phyloP scores from a whole-genome alignment of 1,140 invertebrate genomes.

The Triops cancriformis region DNA sequence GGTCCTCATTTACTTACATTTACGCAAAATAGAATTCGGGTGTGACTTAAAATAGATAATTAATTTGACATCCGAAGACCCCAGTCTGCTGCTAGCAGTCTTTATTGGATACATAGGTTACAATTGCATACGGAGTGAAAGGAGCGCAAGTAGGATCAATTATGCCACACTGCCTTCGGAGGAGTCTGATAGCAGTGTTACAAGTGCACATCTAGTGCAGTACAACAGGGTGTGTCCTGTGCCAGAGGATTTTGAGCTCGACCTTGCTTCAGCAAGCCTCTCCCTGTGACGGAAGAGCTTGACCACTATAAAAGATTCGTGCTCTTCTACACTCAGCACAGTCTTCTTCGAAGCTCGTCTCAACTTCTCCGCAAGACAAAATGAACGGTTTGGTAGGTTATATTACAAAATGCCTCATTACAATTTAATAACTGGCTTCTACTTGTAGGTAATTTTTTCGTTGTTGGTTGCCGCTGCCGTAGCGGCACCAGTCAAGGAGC shows the following conservation, averaged over 20 bases:
- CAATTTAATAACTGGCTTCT: neutral
- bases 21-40: no score
- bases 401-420: neutral
- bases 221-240: neutral
- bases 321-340: neutral
- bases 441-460: constrained; percentile 14
- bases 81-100: no score
- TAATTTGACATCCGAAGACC: no score
- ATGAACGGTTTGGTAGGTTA: constrained; percentile 24
- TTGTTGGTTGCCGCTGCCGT: constrained; percentile 19
- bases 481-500: constrained; percentile 18
- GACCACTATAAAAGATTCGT: neutral
- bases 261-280: neutral
- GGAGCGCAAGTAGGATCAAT: neutral
- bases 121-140: no score
- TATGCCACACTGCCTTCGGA: neutral
- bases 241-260: neutral
- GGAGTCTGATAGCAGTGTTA: neutral
- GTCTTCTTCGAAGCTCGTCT: constrained; percentile 15
- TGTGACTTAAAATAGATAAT: no score
- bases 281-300: neutral
- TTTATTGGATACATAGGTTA: no score
- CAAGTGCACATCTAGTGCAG: neutral
- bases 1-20: no score
- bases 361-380: constrained; percentile 21